A percentile compares a stretch with the other conserved stretches of the same genome.
phyloP scores from a whole-genome alignment of 2,113 vertebrate species.

The Trachemys scripta region DNA sequence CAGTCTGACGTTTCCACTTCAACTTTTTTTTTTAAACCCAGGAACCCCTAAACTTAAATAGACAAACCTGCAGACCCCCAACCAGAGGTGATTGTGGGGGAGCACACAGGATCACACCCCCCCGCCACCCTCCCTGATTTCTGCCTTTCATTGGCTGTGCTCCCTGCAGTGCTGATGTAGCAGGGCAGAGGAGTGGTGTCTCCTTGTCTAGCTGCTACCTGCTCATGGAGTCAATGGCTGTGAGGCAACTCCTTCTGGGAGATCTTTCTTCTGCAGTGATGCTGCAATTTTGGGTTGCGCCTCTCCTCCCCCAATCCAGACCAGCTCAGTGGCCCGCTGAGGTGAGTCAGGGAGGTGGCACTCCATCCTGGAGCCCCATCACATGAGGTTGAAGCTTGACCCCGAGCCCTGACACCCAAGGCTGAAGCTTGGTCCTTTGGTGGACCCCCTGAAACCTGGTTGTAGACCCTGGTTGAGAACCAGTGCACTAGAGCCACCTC shows the following conservation, averaged over 20 bases:
- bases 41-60: not conserved
- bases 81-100: not conserved
- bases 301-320: not conserved
- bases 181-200: not conserved
- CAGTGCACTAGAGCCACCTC: not conserved
- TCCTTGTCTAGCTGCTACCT: not conserved
- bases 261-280: not conserved
- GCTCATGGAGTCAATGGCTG: not conserved
- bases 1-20: not conserved
- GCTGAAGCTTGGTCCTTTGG: not conserved
- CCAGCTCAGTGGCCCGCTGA: not conserved
- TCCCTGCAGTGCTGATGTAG: not conserved
- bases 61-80: not conserved
- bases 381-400: fast-evolving
- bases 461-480: not conserved
- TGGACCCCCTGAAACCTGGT: not conserved
- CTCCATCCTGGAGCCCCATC: not conserved
- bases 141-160: not conserved
- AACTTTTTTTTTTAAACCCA: not conserved
- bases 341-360: not conserved
- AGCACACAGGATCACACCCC: too few relatives aligned
- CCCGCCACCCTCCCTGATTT: not conserved
- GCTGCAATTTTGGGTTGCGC: not conserved
- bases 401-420: not conserved
- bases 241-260: not conserved